Evolutionary conservation across 1,140 invertebrate species (phyloP), one percentile per base, ranked within the genome.

Genomic region (Leptinotarsa lineolata): DNA sequence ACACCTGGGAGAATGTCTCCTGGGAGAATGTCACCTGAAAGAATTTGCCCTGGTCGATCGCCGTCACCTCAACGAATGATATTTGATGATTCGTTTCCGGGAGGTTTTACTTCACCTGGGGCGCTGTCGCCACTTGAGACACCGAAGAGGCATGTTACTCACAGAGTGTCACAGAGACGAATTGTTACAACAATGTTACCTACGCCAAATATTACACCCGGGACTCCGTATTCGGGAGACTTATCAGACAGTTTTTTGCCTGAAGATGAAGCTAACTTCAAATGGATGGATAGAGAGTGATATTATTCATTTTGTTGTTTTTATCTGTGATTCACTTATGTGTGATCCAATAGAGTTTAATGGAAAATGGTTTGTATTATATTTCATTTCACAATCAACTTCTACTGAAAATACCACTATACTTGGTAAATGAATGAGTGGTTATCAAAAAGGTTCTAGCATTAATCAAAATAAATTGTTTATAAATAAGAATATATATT

Each of bases 181-280:
- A 65, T 65, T 22, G 22, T 65, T 8, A 22, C 63, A 20, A 13
- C 24, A n/a, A 65, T 65, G 39, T 22, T 39, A 24, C 63, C 63
- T 21, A 22, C 22, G 2, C 63, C 63, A 24, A 65, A 22, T 30
- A 24, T 65, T 12, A 22, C 63, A 12, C 39, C 39, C 8, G 63
- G 24, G 15, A 21, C 63, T 22, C 39, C 39, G 3, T n/a, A 39
- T 24, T 18, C 18, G 1, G 18, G 22, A 22, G 22, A 65, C 5
- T n/a, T 22, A 6, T 65, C 24, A 16, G 63, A 65, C 24, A 65
- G 63, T 22, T 22, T 30, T 24, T 13, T 65, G 18, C 12, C 15
- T 18, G 63, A 21, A 22, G 63, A 65, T n/a, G 63, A 65, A 18
- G 16, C 63, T 39, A 22, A 65, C 21, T 65, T 65, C 63, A 65